phyloP scores from a whole-genome alignment of 2,797 vertebrate genomes.

The Crenuchus spilurus region DNA sequence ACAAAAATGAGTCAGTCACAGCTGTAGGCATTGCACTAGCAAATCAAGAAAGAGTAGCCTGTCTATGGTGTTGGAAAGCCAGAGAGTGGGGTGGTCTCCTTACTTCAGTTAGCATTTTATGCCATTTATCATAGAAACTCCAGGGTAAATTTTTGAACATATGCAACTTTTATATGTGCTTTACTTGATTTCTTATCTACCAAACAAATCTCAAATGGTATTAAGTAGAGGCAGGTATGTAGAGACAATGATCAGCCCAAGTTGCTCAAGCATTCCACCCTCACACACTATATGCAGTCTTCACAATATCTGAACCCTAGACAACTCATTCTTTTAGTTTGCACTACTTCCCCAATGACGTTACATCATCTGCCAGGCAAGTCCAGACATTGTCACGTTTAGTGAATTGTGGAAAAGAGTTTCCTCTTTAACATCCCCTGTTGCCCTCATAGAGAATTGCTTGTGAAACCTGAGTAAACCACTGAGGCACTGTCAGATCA shows the following conservation, averaged over 20 bases:
- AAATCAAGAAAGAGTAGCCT: too few species aligned
- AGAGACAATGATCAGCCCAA: constrained; percentile 2
- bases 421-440: constrained; percentile 56
- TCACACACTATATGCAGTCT: constrained; percentile 20
- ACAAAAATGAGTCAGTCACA: too few species aligned
- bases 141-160: too few species aligned
- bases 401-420: constrained; percentile 66
- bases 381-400: constrained; percentile 62
- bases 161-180: constrained; percentile 9
- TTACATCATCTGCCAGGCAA: constrained; percentile 56
- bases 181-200: constrained; percentile 42
- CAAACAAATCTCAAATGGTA: constrained; percentile 13
- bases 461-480: constrained; percentile 52
- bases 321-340: constrained; percentile 25
- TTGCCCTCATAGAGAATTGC: constrained; percentile 64
- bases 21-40: too few species aligned
- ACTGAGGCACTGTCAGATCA: constrained; percentile 52
- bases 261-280: constrained; percentile 7
- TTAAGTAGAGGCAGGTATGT: constrained; percentile 41
- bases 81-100: too few species aligned
- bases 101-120: not conserved
- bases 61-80: too few species aligned
- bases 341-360: constrained; percentile 42
- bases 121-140: too few species aligned
- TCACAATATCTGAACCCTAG: constrained; percentile 24